These are phyloP conservation scores for Canis aureus DNA, from an alignment of 2,113 vertebrate species.

Conservation along the genomic window DNA sequence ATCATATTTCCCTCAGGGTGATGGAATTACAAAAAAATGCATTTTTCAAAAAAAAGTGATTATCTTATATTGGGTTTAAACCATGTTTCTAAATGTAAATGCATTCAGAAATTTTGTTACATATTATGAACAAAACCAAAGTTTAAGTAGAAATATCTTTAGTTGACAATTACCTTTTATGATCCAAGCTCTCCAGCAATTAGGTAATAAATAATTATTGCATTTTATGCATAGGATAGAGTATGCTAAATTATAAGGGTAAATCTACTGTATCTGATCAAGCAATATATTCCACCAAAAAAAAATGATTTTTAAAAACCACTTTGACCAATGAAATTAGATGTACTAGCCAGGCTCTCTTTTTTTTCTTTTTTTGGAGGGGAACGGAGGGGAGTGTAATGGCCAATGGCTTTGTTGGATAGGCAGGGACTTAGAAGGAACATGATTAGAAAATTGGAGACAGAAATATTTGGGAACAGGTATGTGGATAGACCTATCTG, in stretches of 20 bases:
- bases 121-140: slow-evolving; percentile 6
- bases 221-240: background rate
- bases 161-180: background rate
- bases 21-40: background rate
- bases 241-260: background rate
- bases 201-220: background rate
- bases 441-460: background rate
- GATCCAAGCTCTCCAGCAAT: slow-evolving; percentile 12
- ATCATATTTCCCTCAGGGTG: background rate
- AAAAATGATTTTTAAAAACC: background rate
- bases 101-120: background rate
- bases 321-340: slow-evolving; percentile 27
- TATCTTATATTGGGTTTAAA: background rate
- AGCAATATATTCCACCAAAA: background rate
- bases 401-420: background rate
- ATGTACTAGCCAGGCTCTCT: background rate
- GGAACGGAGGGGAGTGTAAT: background rate
- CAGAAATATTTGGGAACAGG: background rate
- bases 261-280: background rate
- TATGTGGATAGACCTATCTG: background rate
- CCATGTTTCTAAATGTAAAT: slow-evolving; percentile 3
- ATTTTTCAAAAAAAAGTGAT: background rate
- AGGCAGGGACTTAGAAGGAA: background rate
- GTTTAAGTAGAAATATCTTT: slow-evolving; percentile 9
- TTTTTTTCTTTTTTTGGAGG: background rate